Evolutionary conservation across 1,140 invertebrate species (phyloP), one percentile per base, ranked within the genome.

Genomic region (Conopomorpha cramerella): DNA sequence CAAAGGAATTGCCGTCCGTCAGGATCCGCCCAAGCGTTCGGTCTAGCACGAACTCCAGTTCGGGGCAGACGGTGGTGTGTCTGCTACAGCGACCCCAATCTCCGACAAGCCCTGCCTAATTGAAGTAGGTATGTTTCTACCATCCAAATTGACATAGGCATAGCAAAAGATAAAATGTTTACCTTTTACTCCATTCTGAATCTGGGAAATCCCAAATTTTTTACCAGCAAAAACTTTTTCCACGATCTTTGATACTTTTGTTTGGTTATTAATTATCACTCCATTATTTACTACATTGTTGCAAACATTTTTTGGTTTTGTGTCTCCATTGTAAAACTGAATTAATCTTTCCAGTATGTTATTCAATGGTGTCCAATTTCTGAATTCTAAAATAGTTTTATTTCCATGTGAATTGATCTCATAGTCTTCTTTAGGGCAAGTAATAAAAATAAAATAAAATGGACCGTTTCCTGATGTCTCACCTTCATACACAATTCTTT

Each of bases 341-440:
- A 84, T 37, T 30, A 80, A 45, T 52, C 81, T 80, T 38, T 83
- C 74, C 19, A 86, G 44, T 29, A 81, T 67, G 33, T 61, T 56
- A 8, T 68, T 57, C n/a, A 87, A 50, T 30, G 59, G 39, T 18
- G 78, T 58, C 79, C 81, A 85, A 36, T 85, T 72, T 56, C 77
- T 80, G 51, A 88, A 88, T 62, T 85, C 82, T 11, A 86, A 62
- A 15, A 77, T 39, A n/a, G 30, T 71, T 78, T 54, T 84, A 81
- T 12, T 64, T 66, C 15, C 77, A 64, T 38, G 80, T 78, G 78
- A 63, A 27, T 59, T 72, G 2, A 85, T 70, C 45, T 86, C 82
- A 61, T 85, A 83, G 42, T 79, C 78, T 38, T 51, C 62, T 33
- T 72, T 55, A 8, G 84, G 80, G 49, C 85, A 86, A 38, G 60